These are phyloP conservation scores for Brachionus angularis DNA, from an alignment of 1,140 invertebrate species.

Conservation along the genomic window DNA sequence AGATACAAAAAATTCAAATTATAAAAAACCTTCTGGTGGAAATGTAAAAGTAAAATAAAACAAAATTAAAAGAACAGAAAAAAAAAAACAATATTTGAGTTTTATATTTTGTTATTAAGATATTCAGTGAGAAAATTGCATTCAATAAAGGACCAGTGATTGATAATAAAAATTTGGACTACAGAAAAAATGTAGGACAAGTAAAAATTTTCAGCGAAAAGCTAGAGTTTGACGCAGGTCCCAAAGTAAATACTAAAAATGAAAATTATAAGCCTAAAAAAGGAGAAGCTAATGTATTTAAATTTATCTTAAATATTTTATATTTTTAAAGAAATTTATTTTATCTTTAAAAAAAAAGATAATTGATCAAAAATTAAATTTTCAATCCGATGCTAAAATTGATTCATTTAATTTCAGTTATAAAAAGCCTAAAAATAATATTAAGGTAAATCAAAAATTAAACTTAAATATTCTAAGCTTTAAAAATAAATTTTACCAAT, in stretches of 20 bases:
- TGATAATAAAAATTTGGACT: slow-evolving; percentile 5
- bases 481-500: no score
- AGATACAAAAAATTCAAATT: slow-evolving; percentile 27
- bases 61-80: neutral
- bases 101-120: neutral
- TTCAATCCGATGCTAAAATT: neutral
- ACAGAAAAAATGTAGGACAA: slow-evolving; percentile 9
- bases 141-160: slow-evolving; percentile 16
- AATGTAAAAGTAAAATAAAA: slow-evolving; percentile 35
- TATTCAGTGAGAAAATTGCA: slow-evolving; percentile 26
- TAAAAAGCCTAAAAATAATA: neutral
- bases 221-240: neutral
- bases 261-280: slow-evolving; percentile 17
- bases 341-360: no score
- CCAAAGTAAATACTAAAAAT: neutral
- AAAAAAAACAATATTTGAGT: neutral
- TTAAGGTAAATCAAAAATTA: no score
- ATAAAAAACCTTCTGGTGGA: slow-evolving; percentile 13
- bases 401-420: neutral
- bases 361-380: no score
- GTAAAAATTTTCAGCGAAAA: slow-evolving; percentile 26
- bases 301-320: no score
- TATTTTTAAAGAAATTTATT: no score
- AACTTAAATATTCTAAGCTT: no score
- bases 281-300: no score